Conservation (phyloP, 2,113 vertebrate genomes). For the Raphicerus campestris region DNA sequence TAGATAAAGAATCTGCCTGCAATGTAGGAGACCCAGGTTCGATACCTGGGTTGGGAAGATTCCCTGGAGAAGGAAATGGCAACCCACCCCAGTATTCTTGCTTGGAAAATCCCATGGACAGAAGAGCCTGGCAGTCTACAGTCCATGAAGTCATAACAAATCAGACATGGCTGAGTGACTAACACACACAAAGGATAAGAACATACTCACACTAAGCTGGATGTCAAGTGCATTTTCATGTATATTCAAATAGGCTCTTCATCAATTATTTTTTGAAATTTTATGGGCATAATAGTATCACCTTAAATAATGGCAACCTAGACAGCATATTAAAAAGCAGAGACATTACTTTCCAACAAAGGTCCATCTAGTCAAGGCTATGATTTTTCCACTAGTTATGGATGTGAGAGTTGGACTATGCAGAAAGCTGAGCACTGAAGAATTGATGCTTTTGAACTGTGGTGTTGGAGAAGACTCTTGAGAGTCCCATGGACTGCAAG, state of each 20-base stretch:
- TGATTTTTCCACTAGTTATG: too few species aligned
- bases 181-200: not conserved
- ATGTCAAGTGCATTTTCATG: not conserved
- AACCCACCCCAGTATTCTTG: not conserved
- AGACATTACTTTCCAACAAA: too few species aligned
- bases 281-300: not conserved
- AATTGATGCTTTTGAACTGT: too few species aligned
- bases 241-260: not conserved
- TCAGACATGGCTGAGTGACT: not conserved
- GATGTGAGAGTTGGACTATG: too few species aligned
- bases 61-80: not conserved
- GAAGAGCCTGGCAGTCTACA: not conserved
- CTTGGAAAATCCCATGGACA: not conserved
- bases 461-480: too few species aligned
- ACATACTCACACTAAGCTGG: not conserved
- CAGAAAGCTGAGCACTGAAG: too few species aligned
- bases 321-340: too few species aligned
- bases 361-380: too few species aligned
- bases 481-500: too few species aligned
- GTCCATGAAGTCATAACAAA: not conserved
- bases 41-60: not conserved
- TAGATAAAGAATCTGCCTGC: not conserved
- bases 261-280: not conserved
- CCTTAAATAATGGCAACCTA: not conserved
- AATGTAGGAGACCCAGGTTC: not conserved